Base-by-base conservation (phyloP, 1,140 invertebrate species). In the Lepidurus packardi region DNA sequence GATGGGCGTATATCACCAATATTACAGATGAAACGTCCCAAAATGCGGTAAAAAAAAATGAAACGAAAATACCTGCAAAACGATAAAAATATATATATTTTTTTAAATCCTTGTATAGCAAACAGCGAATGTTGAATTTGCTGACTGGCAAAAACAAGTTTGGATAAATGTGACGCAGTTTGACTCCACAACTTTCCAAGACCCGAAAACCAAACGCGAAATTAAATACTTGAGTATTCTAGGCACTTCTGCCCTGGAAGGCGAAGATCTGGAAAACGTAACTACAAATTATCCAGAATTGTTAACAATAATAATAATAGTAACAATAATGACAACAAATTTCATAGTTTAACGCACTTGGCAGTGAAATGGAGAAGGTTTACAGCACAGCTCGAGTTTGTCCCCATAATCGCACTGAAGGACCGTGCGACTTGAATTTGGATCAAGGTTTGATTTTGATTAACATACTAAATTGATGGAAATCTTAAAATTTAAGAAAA, bases 331-430 rank as follows among this genome's bases (percentile, higher is more conserved):
- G 16, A 65, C 13, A 65, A n/a, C 16, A 65, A 11, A 44, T 74
- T 78, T 74, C 13, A 41, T 81, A 90, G 82, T 87, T 91, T 44
- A 88, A 91, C 82, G 87, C 88, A 78, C 86, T 90, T 0, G 85
- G 91, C 16, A 90, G 89, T 8, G 87, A 89, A 24, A 95, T 95
- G 93, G 88, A 93, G 82, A 88, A 88, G 1, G 91, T 92, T 78
- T 95, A 93, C 81, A 90, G 91, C 5, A 94, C 89, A 16, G 90
- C 93, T 0, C 94, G 93, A 85, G 90, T 95, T 25, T 94, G 92
- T 82, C 88, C 89, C 77, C 44, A 43, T 13, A 73, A 78, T 45
- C 34, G 47, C 43, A 43, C 41, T n/a, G 74, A 74, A 7, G 75
- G 25, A 9, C 21, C 24, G 8, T 80, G 79, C n/a, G 65, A 74